Evolutionary conservation across 2,113 vertebrate species (phyloP).

Genomic region (Mobula birostris): DNA sequence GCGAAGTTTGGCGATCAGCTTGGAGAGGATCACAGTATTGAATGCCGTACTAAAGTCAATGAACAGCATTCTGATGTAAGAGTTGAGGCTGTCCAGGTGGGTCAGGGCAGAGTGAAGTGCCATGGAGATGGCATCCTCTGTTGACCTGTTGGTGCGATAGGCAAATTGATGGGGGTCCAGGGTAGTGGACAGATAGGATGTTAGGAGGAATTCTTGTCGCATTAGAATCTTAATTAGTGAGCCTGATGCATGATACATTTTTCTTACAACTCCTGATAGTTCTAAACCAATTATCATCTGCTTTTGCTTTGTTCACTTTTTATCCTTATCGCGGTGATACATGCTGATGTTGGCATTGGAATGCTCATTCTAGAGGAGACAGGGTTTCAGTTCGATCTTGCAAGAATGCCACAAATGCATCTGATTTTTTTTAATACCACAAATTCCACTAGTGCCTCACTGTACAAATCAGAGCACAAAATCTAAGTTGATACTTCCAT

Average conservation of each 20-base stretch:
- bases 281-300: neutral
- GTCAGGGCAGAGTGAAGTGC: no score
- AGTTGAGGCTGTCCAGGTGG: no score
- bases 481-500: neutral
- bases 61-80: no score
- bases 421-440: no score
- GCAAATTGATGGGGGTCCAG: no score
- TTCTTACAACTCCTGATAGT: neutral
- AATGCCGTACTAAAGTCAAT: no score
- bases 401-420: neutral
- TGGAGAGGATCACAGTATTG: no score
- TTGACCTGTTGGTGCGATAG: no score
- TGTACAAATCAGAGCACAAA: neutral
- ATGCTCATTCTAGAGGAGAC: neutral
- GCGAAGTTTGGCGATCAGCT: no score
- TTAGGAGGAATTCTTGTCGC: no score
- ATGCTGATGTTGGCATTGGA: neutral
- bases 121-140: no score
- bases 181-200: no score
- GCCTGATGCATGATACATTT: neutral
- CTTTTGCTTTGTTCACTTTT: neutral
- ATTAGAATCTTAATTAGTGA: neutral
- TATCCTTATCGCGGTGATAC: neutral
- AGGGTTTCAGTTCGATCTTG: neutral
- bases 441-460: neutral